Evolutionary conservation across 2,888 invertebrate species (phyloP).

Genomic region (Rhodophaea formosa): DNA sequence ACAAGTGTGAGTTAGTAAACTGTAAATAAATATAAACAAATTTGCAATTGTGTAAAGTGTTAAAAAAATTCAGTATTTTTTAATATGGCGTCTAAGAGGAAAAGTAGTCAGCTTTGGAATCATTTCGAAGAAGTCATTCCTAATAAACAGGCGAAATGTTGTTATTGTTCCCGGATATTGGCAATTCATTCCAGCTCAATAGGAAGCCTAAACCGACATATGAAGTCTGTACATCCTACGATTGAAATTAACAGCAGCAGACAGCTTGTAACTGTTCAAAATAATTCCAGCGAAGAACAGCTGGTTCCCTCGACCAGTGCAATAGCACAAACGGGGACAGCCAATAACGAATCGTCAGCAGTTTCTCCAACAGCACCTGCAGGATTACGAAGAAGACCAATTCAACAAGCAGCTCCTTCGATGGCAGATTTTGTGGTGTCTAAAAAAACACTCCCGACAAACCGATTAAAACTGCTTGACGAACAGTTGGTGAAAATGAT

Average conservation of each 20-base stretch:
- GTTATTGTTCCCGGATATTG: constrained; percentile 24
- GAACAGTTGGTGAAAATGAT: constrained; percentile 25
- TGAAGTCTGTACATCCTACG: constrained; percentile 24
- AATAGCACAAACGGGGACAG: background rate
- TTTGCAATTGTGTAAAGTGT: constrained; percentile 7
- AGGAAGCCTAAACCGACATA: constrained; percentile 26
- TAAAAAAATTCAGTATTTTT: background rate
- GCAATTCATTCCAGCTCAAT: constrained; percentile 25
- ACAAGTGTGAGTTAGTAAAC: constrained; percentile 1
- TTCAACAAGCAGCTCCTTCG: constrained; percentile 8
- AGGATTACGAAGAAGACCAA: background rate
- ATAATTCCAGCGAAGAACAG: constrained; percentile 6
- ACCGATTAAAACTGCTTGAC: constrained; percentile 15
- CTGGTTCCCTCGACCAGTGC: background rate
- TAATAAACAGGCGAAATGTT: constrained; percentile 26
- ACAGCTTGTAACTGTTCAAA: background rate
- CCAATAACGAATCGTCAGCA: background rate
- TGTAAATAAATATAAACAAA: constrained; percentile 1
- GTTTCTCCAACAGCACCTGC: constrained; percentile 2
- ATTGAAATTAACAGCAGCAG: constrained; percentile 15
- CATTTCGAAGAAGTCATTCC: constrained; percentile 25
- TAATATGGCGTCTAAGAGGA: constrained; percentile 21
- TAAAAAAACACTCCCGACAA: constrained; percentile 13
- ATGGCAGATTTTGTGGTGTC: background rate
- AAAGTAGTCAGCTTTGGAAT: constrained; percentile 25